Percentiles rank a stretch among this genome's conserved stretches.
Conservation (phyloP, 2,797 vertebrate species). For the Champsocephalus esox region DNA sequence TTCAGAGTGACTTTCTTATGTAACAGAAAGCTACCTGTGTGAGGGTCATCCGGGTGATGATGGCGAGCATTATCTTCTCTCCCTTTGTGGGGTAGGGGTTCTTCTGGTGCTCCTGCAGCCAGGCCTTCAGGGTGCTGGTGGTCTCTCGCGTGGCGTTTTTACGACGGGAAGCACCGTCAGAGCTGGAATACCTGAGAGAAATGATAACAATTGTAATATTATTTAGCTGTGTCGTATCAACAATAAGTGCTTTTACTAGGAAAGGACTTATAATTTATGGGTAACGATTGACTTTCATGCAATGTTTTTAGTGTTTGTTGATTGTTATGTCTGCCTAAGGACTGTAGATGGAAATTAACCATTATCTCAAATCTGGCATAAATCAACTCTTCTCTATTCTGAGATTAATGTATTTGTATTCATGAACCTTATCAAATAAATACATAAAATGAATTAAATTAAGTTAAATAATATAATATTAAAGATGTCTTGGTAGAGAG, state of each 20-base stretch:
- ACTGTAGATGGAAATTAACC: too few species aligned
- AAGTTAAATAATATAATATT: background rate
- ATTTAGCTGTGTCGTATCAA: background rate
- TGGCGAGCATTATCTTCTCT: conserved; percentile 93
- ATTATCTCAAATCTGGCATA: too few species aligned
- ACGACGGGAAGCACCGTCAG: conserved; percentile 91
- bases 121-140: conserved; percentile 91
- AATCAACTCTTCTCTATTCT: too few species aligned
- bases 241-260: background rate
- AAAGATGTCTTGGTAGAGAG: background rate
- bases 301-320: too few species aligned
- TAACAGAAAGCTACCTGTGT: conserved; percentile 80
- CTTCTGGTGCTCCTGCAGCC: conserved; percentile 92
- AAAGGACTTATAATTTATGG: background rate
- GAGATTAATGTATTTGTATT: too few species aligned
- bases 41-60: conserved; percentile 93
- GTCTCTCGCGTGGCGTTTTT: conserved; percentile 97
- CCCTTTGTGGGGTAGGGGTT: conserved; percentile 92
- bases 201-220: background rate
- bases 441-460: too few species aligned
- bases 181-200: conserved; percentile 88
- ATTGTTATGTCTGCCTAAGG: too few species aligned
- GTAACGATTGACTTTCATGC: background rate
- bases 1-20: background rate
- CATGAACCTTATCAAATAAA: too few species aligned